Conservation (phyloP, 2,113 vertebrate genomes). For the Mesembrinibis cayennensis region DNA sequence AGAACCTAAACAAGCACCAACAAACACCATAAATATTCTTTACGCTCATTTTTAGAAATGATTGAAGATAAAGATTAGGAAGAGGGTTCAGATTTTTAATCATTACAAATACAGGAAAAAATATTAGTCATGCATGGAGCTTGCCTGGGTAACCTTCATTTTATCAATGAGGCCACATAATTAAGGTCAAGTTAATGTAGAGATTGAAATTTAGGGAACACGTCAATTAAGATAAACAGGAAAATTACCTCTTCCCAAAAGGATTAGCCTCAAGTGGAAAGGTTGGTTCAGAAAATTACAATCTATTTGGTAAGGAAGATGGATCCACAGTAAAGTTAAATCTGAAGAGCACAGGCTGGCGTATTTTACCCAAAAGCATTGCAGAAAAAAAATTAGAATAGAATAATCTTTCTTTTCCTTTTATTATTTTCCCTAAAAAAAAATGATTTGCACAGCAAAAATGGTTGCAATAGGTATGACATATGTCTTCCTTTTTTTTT, state of each 20-base stretch:
- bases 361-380: not conserved
- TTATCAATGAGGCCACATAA: constrained; percentile 43
- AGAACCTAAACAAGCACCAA: not conserved
- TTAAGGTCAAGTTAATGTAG: constrained; percentile 47
- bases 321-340: not conserved
- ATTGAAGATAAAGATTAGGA: not conserved
- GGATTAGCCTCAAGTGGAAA: constrained; percentile 50
- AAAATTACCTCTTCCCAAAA: constrained; percentile 59
- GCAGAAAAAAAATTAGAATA: not conserved
- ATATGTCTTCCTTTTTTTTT: not conserved
- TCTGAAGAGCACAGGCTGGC: not conserved
- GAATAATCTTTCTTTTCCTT: not conserved
- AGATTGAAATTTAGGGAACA: constrained; percentile 55
- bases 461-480: not conserved
- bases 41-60: not conserved
- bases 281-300: constrained; percentile 42
- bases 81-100: not conserved
- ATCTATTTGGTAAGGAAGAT: constrained; percentile 10
- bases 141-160: constrained; percentile 27
- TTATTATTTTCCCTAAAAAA: not conserved
- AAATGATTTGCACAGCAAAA: not conserved
- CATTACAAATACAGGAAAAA: not conserved
- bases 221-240: constrained; percentile 54
- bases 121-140: not conserved
- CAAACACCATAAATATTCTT: not conserved